Conservation (phyloP, 1,140 invertebrate genomes). For the Zaprionus capensis region DNA sequence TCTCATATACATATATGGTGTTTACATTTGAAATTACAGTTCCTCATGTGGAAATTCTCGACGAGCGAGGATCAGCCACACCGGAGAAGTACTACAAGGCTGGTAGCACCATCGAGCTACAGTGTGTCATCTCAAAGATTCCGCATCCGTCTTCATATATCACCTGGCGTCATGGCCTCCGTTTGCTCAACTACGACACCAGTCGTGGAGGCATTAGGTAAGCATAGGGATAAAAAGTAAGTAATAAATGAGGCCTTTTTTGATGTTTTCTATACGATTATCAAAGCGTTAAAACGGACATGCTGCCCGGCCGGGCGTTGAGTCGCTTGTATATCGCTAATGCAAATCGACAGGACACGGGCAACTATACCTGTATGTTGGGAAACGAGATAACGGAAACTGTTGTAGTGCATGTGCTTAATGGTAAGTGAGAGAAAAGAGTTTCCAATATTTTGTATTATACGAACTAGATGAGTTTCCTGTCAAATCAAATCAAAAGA, state of each 20-base stretch:
- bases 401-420: constrained; percentile 92
- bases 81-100: constrained; percentile 94
- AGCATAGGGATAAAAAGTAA: neutral
- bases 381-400: constrained; percentile 90
- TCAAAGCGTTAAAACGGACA: constrained; percentile 92
- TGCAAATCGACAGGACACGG: constrained; percentile 92
- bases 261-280: constrained; percentile 50
- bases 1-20: neutral
- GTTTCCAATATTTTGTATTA: neutral
- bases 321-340: constrained; percentile 93
- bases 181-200: constrained; percentile 93
- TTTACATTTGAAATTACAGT: constrained; percentile 85
- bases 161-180: constrained; percentile 91
- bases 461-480: neutral
- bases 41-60: constrained; percentile 92
- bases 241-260: neutral
- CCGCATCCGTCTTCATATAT: constrained; percentile 91
- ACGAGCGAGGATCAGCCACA: constrained; percentile 91
- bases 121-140: constrained; percentile 92
- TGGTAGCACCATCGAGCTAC: constrained; percentile 93
- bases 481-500: too few relatives aligned
- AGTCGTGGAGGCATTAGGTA: constrained; percentile 93
- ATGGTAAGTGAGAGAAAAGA: constrained; percentile 86
- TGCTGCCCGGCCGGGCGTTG: constrained; percentile 89
- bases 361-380: constrained; percentile 93